These are phyloP conservation scores for Pseudorasbora parva DNA, from an alignment of 2,113 vertebrate genomes.

Conservation along the genomic window DNA sequence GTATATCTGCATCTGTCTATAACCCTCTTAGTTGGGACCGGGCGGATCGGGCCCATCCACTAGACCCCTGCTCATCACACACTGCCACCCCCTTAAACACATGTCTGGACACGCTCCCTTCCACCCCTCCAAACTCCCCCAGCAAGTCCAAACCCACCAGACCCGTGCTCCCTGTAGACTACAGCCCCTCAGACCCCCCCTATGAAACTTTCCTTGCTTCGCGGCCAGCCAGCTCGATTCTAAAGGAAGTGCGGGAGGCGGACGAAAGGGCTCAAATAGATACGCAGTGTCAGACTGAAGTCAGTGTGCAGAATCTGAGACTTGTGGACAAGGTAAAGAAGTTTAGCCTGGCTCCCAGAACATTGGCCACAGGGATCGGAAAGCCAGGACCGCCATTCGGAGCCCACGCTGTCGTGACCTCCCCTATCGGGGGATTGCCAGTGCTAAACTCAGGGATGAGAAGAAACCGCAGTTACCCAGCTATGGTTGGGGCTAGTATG, in stretches of 20 bases:
- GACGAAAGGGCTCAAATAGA: slow-evolving; percentile 71
- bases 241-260: slow-evolving; percentile 87
- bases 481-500: slow-evolving; percentile 97
- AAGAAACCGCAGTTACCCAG: slow-evolving; percentile 93
- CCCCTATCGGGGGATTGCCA: slow-evolving; percentile 81
- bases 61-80: slow-evolving; percentile 59
- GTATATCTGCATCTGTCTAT: slow-evolving; percentile 93
- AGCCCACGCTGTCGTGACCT: slow-evolving; percentile 72
- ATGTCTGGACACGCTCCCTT: slow-evolving; percentile 80
- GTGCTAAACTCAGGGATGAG: slow-evolving; percentile 85
- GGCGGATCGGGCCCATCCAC: slow-evolving; percentile 65
- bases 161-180: slow-evolving; percentile 78
- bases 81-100: slow-evolving; percentile 67
- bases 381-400: slow-evolving; percentile 78
- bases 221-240: slow-evolving; percentile 91
- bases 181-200: slow-evolving; percentile 85
- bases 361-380: slow-evolving; percentile 60
- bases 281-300: slow-evolving; percentile 84
- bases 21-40: slow-evolving; percentile 90
- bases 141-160: slow-evolving; percentile 54
- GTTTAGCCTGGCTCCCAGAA: slow-evolving; percentile 78
- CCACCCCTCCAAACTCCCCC: slow-evolving; percentile 90
- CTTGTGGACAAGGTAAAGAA: slow-evolving; percentile 94
- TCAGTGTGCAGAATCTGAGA: slow-evolving; percentile 86
- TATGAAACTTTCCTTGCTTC: slow-evolving; percentile 94